Conservation (phyloP, 2,797 vertebrate genomes). For the Hoplostethus atlanticus region DNA sequence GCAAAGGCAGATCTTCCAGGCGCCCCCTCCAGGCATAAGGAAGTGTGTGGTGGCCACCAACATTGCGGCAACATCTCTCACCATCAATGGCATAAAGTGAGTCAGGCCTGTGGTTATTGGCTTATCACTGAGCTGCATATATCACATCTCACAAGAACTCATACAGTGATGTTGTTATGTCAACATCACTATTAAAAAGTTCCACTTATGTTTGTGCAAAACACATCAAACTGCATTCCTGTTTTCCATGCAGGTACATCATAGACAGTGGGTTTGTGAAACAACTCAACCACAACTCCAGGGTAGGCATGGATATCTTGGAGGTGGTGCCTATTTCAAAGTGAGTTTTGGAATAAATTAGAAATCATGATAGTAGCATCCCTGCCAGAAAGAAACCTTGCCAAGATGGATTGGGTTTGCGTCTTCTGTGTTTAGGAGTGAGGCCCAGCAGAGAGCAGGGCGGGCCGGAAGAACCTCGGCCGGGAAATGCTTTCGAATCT, state of each 20-base stretch:
- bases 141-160: not conserved
- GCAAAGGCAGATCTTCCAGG: conserved; percentile 95
- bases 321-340: conserved; percentile 98
- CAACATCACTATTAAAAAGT: not conserved
- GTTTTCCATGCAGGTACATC: conserved; percentile 87
- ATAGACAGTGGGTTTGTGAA: conserved; percentile 98
- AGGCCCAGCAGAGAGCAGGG: conserved; percentile 93
- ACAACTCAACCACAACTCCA: conserved; percentile 95
- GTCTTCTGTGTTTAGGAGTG: conserved; percentile 85
- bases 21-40: conserved; percentile 91
- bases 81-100: conserved; percentile 96
- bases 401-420: not conserved
- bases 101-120: conserved; percentile 12
- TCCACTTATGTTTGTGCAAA: not conserved
- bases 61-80: conserved; percentile 97
- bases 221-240: not conserved
- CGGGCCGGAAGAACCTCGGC: conserved; percentile 93
- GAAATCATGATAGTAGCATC: not conserved
- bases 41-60: conserved; percentile 98
- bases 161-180: not conserved
- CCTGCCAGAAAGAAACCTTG: not conserved
- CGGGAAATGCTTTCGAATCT: conserved; percentile 94
- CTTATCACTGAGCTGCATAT: not conserved
- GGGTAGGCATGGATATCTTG: conserved; percentile 94
- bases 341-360: conserved; percentile 80